Evolutionary conservation across 2,888 invertebrate species (phyloP), one percentile per base, ranked within the genome.

Genomic region (Lasioglossum villosulum): DNA sequence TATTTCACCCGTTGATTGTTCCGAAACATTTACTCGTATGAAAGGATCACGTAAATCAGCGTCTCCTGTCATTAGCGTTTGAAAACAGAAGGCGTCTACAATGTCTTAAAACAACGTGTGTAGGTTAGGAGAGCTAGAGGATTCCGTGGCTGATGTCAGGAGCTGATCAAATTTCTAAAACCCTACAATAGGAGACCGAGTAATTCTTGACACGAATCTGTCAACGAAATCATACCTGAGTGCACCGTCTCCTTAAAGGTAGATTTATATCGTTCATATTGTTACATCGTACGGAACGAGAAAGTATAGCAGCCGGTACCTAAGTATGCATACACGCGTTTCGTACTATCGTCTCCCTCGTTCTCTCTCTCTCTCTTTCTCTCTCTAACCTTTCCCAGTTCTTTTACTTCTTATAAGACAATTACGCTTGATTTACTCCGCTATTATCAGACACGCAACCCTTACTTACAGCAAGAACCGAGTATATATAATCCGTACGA

Each of bases 341-440:
- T 56, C n/a, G 56, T 73, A 74, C 39, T 34, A 70, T 30, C 68
- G 56, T 75, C 45, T n/a, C n/a, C n/a, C 10, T n/a, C n/a, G n/a
- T n/a, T n/a, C n/a, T n/a, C 52, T n/a, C n/a, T 56, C 42, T n/a
- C 14, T 8, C 34, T 30, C 39, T 80, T 23, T n/a, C n/a, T 8
- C 34, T 23, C 39, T 48, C 59, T 63, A 42, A 34, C 39, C 48
- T 37, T 48, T 8, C 37, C 30, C 5, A n/a, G 78, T 66, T 75
- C 63, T 81, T 81, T 81, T 81, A 63, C 23, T 72, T 72, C 63
- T 81, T n/a, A 81, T 82, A 82, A 76, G 75, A 83, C 63, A 75
- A 75, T 82, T 52, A 82, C 45, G 71, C 70, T 63, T 83, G 81
- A 63, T 75, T 75, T 81, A 71, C 82, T 71, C 39, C 12, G 59